These are phyloP conservation scores for Ethmia dodecea DNA, from an alignment of 2,888 invertebrate species.

Conservation along the genomic window DNA sequence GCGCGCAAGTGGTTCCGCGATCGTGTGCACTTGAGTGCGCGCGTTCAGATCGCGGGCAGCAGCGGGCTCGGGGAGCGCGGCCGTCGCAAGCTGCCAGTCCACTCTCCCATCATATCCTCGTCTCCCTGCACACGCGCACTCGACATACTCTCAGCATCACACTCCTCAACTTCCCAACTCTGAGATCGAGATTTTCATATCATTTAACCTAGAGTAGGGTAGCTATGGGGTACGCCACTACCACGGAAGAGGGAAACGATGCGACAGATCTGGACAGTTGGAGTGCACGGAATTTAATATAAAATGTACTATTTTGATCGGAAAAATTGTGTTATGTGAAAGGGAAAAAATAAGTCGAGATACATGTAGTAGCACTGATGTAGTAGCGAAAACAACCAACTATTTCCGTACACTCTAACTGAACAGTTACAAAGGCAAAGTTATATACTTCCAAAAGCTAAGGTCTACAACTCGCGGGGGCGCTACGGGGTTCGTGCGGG, in stretches of 20 bases:
- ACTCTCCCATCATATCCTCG: conserved; percentile 80
- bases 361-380: background rate
- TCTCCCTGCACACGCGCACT: conserved; percentile 79
- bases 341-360: background rate
- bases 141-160: conserved; percentile 77
- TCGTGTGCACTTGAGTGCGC: conserved; percentile 3
- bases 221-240: conserved; percentile 32
- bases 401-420: background rate
- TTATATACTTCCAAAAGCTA: background rate
- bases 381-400: background rate
- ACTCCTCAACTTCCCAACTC: conserved; percentile 75
- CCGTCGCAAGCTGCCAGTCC: conserved; percentile 67
- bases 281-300: too few relatives aligned
- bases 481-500: conserved; percentile 43
- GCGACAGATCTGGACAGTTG: conserved; percentile 16
- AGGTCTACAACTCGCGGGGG: conserved; percentile 7
- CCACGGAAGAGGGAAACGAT: conserved; percentile 29
- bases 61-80: conserved; percentile 66
- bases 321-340: background rate
- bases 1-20: conserved; percentile 8
- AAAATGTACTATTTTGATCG: too few relatives aligned
- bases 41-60: conserved; percentile 58
- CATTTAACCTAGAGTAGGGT: conserved; percentile 59
- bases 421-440: background rate
- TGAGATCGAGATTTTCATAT: conserved; percentile 71